Evolutionary conservation across 2,797 vertebrate species (phyloP), one percentile per base, ranked within the genome.

Genomic region (Anabas testudineus): DNA sequence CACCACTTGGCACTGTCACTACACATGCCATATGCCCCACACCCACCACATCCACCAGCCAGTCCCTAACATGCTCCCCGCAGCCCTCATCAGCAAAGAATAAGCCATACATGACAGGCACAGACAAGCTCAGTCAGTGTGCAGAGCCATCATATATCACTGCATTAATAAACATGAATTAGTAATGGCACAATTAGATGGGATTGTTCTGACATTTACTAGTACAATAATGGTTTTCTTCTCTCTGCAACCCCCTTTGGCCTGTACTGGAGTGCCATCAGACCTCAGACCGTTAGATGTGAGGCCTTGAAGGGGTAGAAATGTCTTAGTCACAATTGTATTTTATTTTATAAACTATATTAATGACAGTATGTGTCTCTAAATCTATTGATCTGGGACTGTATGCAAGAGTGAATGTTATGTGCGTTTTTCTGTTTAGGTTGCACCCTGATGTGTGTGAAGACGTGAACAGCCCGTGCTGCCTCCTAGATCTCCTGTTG

Each of bases 91-190:
- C 80, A 71, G 67, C 77, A 60, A 67, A 83, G 80, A 84, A 80
- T 84, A 71, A 82, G 79, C 72, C 67, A 64, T 80, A 87, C 86
- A 85, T 87, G 86, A 88, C 82, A 81, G 84, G 64, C 74, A 73
- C 80, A 85, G 87, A 87, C 87, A 89, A 76, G 73, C 67, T 48
- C 76, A 70, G 81, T 88, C 84, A 89, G 82, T 84, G 79, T 82
- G 79, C 60, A 47, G 75, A 88, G 85, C 83, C 89, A 90, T 90
- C 88, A 87, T 90, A 90, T 90, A 91, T 93, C 80, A 84, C 81
- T 73, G 87, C 86, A 84, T 93, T 93, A 93, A 93, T 92, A 93
- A 91, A 91, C 91, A 93, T 93, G 91, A 92, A 94, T 94, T 93
- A 94, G 90, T 93, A 91, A 92, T 92, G 80, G 85, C 85, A 88